phyloP scores from a whole-genome alignment of 2,113 vertebrate genomes.

The Atrichornis clamosus region DNA sequence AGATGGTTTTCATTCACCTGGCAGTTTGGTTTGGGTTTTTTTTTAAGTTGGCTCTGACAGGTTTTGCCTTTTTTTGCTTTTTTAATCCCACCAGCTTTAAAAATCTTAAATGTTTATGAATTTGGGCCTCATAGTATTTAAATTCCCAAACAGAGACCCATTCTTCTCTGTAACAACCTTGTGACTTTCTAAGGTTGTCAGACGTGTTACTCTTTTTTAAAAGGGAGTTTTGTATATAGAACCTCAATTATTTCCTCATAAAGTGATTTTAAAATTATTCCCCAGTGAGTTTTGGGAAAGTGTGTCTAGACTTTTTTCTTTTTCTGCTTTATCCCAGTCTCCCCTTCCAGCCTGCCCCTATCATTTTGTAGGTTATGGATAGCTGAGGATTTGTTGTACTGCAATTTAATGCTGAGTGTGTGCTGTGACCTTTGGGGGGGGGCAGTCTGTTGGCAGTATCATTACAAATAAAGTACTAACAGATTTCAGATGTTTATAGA shows the following conservation, averaged over 20 bases:
- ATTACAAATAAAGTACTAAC: constrained; percentile 66
- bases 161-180: constrained; percentile 63
- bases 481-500: constrained; percentile 59
- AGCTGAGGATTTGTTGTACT: constrained; percentile 74
- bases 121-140: constrained; percentile 54
- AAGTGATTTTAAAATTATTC: constrained; percentile 74
- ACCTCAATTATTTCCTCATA: constrained; percentile 77
- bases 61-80: constrained; percentile 15
- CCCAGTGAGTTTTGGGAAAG: constrained; percentile 72
- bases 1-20: constrained; percentile 23
- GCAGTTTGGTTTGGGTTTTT: background rate
- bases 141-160: constrained; percentile 60
- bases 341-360: constrained; percentile 55
- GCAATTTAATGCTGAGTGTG: constrained; percentile 66
- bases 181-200: constrained; percentile 62
- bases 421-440: constrained; percentile 70
- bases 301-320: constrained; percentile 78
- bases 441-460: constrained; percentile 58
- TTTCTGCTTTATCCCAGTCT: constrained; percentile 47
- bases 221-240: constrained; percentile 69
- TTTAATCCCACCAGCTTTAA: constrained; percentile 52
- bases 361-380: constrained; percentile 71
- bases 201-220: constrained; percentile 39
- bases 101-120: constrained; percentile 64
- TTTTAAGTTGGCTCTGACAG: background rate